These are phyloP conservation scores for Molothrus ater DNA, from an alignment of 2,797 vertebrate genomes.

Conservation along the genomic window DNA sequence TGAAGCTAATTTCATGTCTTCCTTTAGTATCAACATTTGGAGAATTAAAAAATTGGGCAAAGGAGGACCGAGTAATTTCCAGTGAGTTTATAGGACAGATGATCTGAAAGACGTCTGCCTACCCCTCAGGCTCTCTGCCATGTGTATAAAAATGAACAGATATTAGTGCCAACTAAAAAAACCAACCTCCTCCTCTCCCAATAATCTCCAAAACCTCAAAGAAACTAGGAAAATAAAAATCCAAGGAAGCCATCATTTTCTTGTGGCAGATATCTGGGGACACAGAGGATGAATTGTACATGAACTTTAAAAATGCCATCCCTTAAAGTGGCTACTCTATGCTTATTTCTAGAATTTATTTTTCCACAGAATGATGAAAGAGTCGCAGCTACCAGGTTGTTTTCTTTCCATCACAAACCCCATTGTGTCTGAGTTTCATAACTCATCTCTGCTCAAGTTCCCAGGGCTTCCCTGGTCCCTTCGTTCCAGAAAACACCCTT, in stretches of 20 bases:
- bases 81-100: slow-evolving; percentile 18
- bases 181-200: fast-evolving
- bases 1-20: slow-evolving; percentile 4
- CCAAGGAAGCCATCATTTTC: fast-evolving
- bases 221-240: background rate
- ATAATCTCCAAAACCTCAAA: background rate
- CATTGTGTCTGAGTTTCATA: fast-evolving
- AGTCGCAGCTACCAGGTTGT: background rate
- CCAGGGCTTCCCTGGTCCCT: background rate
- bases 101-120: background rate
- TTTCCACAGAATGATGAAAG: background rate
- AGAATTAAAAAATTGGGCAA: slow-evolving; percentile 30
- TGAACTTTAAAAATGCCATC: background rate
- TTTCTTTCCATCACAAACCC: background rate
- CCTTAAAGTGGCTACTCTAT: background rate
- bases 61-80: background rate
- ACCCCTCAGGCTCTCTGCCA: background rate
- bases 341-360: background rate
- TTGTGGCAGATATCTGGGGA: background rate
- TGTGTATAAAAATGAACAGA: background rate
- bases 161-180: background rate
- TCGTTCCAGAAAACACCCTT: background rate
- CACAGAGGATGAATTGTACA: background rate
- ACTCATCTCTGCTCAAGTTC: background rate
- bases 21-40: slow-evolving; percentile 6